Base-by-base conservation (phyloP, 2,888 invertebrate genomes). In the Campoplex capitator region DNA sequence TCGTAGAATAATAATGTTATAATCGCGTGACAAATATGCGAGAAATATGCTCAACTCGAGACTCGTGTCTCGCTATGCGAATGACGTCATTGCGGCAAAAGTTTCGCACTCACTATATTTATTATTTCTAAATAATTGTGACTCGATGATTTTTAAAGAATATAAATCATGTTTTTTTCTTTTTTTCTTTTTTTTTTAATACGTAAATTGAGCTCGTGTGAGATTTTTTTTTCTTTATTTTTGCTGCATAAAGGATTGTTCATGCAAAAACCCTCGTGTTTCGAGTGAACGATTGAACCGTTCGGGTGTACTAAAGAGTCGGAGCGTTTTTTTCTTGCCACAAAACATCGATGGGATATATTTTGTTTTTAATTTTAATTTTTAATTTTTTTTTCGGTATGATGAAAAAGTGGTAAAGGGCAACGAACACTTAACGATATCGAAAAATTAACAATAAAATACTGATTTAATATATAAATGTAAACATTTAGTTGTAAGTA, bases 341-440 rank as follows among this genome's bases (percentile, higher is more conserved):
- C 84, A 80, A 83, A 73, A 87, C 70, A 84, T 75, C 75, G 81
- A 82, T 83, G 82, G 82, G 79, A 58, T 76, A 58, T 76, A 48
- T 75, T 54, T 83, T 35, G 6, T 3, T 38, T 4, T 38, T 38
- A 0, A 38, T 23, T 23, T 23, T 0, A 23, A 23, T 23, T 23
- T 23, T 23, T 23, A 23, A 67, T 78, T 58, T 11, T 62, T 77
- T 83, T 81, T 73, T 65, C 75, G 67, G 71, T 58, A 71, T 82
- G 62, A 84, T 84, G 79, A 84, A 83, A 73, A 84, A 86, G 80
- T 88, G 88, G 77, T 89, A 75, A 85, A 82, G 87, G 87, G 88
- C 88, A 74, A 88, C 82, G 87, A 87, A 86, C 78, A 87, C 58
- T 86, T 51, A 81, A 86, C 84, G 82, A 35, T 28, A 80, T 51